Conservation (phyloP, 2,888 invertebrate genomes). For the Andrena flavipes region DNA sequence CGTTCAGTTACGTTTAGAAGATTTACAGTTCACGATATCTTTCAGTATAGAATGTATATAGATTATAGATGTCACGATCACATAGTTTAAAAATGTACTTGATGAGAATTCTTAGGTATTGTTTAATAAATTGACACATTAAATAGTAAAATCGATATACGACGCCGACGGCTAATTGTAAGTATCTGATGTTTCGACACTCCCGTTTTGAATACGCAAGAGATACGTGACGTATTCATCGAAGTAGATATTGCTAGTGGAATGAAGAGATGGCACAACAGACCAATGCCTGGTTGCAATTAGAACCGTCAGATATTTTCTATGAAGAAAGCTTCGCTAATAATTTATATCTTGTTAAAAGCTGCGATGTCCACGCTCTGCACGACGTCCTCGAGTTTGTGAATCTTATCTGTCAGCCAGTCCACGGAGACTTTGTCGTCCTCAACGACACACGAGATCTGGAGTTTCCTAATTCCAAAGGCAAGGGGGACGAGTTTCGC, state of each 20-base stretch:
- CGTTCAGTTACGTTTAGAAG: slow-evolving; percentile 42
- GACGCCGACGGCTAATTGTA: slow-evolving; percentile 17
- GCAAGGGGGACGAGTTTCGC: slow-evolving; percentile 96
- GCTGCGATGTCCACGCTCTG: slow-evolving; percentile 98
- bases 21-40: slow-evolving; percentile 33
- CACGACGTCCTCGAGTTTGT: slow-evolving; percentile 93
- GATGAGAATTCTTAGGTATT: slow-evolving; percentile 31
- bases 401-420: slow-evolving; percentile 94
- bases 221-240: slow-evolving; percentile 29
- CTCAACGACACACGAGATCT: slow-evolving; percentile 96
- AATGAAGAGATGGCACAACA: slow-evolving; percentile 76
- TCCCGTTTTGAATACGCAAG: slow-evolving; percentile 19
- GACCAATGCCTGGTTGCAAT: slow-evolving; percentile 64
- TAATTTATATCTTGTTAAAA: slow-evolving; percentile 95
- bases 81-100: slow-evolving; percentile 34
- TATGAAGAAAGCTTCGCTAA: slow-evolving; percentile 39
- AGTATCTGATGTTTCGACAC: slow-evolving; percentile 17
- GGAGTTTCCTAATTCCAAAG: slow-evolving; percentile 96
- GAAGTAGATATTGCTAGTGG: slow-evolving; percentile 74
- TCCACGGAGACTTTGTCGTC: slow-evolving; percentile 98
- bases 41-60: slow-evolving; percentile 26
- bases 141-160: slow-evolving; percentile 27
- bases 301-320: slow-evolving; percentile 56
- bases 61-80: slow-evolving; percentile 6
- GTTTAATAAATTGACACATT: slow-evolving; percentile 41